Conservation (phyloP, 2,797 vertebrate species). For the Synanceia verrucosa region DNA sequence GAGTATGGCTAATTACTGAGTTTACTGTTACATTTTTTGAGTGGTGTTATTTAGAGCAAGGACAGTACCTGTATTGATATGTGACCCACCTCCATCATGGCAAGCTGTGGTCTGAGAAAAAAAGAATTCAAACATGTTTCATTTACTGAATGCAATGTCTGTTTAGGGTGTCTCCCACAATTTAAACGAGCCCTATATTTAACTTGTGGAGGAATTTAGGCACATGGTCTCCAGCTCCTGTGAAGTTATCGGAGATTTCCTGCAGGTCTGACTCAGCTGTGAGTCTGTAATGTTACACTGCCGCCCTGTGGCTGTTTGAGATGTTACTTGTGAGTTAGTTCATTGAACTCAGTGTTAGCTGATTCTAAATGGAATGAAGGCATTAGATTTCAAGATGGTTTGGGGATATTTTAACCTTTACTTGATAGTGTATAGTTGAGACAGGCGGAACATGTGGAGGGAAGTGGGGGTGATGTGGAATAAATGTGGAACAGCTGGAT, state of each 20-base stretch:
- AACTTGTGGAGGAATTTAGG: conserved; percentile 58
- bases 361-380: not conserved
- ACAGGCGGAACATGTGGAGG: not conserved
- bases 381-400: not conserved
- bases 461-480: not conserved
- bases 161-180: conserved; percentile 62
- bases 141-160: conserved; percentile 55
- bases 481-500: not conserved
- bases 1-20: conserved; percentile 20
- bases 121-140: conserved; percentile 29
- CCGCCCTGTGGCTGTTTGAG: conserved; percentile 64
- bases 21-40: conserved; percentile 28
- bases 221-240: conserved; percentile 50
- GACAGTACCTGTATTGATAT: conserved; percentile 61
- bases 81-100: conserved; percentile 31
- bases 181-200: conserved; percentile 66
- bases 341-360: not conserved
- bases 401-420: not conserved
- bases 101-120: conserved; percentile 23
- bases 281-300: conserved; percentile 45
- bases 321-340: conserved; percentile 23
- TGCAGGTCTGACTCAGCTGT: conserved; percentile 28
- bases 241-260: conserved; percentile 58
- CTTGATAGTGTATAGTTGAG: not conserved
- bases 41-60: conserved; percentile 24